Base-by-base conservation (phyloP, 2,888 invertebrate genomes). In the Elmis aenea region DNA sequence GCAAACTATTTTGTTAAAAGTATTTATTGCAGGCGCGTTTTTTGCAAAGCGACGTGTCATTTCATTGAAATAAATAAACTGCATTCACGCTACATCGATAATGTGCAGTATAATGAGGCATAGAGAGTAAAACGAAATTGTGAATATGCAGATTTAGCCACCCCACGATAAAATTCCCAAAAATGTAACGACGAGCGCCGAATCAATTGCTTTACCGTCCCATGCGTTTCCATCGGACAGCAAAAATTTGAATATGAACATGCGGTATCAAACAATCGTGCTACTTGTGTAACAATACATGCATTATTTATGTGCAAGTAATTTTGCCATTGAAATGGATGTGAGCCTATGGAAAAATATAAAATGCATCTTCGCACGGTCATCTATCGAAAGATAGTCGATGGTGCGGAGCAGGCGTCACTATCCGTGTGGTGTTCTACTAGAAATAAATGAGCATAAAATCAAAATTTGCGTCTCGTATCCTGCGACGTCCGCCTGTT, bases 361-460 rank as follows among this genome's bases (percentile, higher is more conserved):
- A 46, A 49, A 43, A 39, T 22, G 35, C 18, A 28, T 28, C 24
- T 29, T 20, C 33, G 30, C 42, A 33, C 24, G 33, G 34, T 38
- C 32, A 25, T 21, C 37, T 18, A 8, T 8, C 18, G 5, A 8
- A 18, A 18, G 18, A 18, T 18, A 18, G 8, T 6, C 5, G 5
- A 6, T 8, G 5, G 5, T 18, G 18, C 18, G 18, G 5, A 8
- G 23, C 24, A 22, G 38, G 38, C 38, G 32, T 38, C 39, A 44
- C 40, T 37, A 40, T 35, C 29, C 46, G 44, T 51, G 52, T 50
- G 53, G 55, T 59, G 55, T 58, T 55, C 53, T 54, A 54, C 41
- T 56, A 54, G 52, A 40, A n/a, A 48, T 52, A 64, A 64, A 66
- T 65, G 67, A 67, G 67, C 66, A 63, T 52, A 65, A 65, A 67